Percentiles rank a stretch among this genome's conserved stretches.
phyloP scores from a whole-genome alignment of 2,888 invertebrate species.

The Plemyria rubiginata region DNA sequence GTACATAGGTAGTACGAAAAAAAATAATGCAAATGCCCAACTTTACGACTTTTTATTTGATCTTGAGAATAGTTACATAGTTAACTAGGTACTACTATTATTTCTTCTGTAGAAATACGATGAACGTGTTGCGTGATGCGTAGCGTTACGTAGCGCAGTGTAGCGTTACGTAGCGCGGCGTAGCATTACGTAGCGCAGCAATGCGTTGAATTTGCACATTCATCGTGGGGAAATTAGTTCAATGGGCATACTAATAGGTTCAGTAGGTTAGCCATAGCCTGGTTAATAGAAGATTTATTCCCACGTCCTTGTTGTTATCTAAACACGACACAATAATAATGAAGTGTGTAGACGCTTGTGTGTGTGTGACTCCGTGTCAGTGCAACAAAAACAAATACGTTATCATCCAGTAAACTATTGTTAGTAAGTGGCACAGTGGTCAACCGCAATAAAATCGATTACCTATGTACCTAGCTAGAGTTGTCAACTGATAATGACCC shows the following conservation, averaged over 20 bases:
- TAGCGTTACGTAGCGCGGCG: neutral
- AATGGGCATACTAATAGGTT: too few relatives aligned
- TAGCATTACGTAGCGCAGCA: neutral
- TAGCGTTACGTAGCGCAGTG: neutral
- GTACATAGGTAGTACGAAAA: too few relatives aligned
- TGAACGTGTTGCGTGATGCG: neutral
- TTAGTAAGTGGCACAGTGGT: conserved; percentile 8
- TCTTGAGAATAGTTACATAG: too few relatives aligned
- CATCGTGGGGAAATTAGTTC: too few relatives aligned
- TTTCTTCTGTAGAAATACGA: neutral
- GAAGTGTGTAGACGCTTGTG: neutral
- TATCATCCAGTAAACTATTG: neutral
- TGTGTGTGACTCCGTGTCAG: neutral
- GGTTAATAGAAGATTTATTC: neutral
- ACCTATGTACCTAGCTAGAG: neutral
- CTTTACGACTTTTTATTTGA: too few relatives aligned
- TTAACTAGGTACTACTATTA: too few relatives aligned
- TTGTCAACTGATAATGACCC: neutral
- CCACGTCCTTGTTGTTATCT: neutral
- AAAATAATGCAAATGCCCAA: too few relatives aligned
- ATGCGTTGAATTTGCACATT: neutral
- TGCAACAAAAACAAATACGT: conserved; percentile 9
- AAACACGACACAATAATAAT: neutral
- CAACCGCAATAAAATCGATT: conserved; percentile 5
- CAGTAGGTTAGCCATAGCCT: too few relatives aligned